phyloP scores from a whole-genome alignment of 2,113 vertebrate genomes.

The Microcebus murinus region DNA sequence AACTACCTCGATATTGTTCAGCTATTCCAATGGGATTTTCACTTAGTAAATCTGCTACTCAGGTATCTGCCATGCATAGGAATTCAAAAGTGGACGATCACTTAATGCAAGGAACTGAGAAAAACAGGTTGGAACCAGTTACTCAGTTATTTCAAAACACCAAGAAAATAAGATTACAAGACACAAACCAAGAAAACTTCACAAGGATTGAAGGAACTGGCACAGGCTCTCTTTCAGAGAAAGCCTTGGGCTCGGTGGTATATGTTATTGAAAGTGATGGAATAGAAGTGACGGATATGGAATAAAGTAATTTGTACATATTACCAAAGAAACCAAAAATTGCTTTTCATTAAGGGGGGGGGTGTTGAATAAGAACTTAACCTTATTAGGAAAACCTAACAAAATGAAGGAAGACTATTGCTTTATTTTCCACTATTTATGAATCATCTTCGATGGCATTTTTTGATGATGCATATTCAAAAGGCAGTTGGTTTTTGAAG shows the following conservation, averaged over 20 bases:
- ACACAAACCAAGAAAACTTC: conserved; percentile 36
- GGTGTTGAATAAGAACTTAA: conserved; percentile 35
- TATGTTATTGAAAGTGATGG: conserved; percentile 75
- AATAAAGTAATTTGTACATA: conserved; percentile 60
- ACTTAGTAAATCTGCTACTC: conserved; percentile 70
- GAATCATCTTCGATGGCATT: conserved; percentile 31
- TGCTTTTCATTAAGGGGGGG: background rate
- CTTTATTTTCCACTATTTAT: conserved; percentile 36
- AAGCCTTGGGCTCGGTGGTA: background rate
- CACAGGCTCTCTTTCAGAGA: conserved; percentile 29
- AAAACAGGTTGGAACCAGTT: conserved; percentile 53
- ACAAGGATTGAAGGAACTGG: conserved; percentile 42
- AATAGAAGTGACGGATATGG: conserved; percentile 73
- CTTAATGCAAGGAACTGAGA: conserved; percentile 47
- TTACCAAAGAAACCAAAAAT: conserved; percentile 31
- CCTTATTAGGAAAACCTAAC: conserved; percentile 15
- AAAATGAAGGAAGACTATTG: conserved; percentile 2
- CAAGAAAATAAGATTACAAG: conserved; percentile 70
- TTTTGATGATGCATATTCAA: conserved; percentile 4
- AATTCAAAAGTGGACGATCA: conserved; percentile 57
- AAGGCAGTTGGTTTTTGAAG: conserved; percentile 14
- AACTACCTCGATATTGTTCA: background rate
- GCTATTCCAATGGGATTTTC: conserved; percentile 64
- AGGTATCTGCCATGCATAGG: conserved; percentile 24
- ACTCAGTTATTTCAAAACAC: conserved; percentile 72